Evolutionary conservation across 2,113 vertebrate species (phyloP), one percentile per base, ranked within the genome.

Genomic region (Ascaphus truei): DNA sequence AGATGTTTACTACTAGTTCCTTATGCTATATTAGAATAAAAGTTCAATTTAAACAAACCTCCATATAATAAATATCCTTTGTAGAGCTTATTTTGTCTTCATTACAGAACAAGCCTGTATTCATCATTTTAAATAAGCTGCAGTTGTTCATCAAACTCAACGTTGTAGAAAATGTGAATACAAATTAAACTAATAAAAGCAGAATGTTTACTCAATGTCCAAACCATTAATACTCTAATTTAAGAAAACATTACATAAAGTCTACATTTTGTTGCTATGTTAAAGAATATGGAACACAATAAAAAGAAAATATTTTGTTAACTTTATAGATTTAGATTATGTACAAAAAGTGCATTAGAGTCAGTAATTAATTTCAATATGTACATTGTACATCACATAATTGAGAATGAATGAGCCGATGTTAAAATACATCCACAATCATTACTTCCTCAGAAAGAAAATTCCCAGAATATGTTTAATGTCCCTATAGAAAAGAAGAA

Each of bases 201-300:
- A 71, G 47, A 61, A 52, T 71, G 67, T 71, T 71, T 71, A 71
- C 67, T 71, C 67, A 71, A 61, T 71, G 67, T 71, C 47, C 67
- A 31, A 37, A 33, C 67, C 67, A 71, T 60, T 71, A 71, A 71
- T 71, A 51, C 56, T 52, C 56, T 61, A 39, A 71, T 71, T 61
- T 52, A 51, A 58, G 41, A 71, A 71, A 71, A 48, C 56, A 61
- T 51, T 52, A 52, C 57, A 51, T 71, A 71, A 71, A 71, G 15
- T 52, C 45, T 37, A 41, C 8, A 61, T 71, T 39, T 71, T 47
- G 48, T 52, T 29, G n/a, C 23, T 30, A 8, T 18, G 15, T 23
- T 68, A 31, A 59, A 50, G 45, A 47, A 50, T 26, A 61, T 61
- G 47, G 52, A 39, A 18, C 26, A 41, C 31, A 60, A 41, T 36